A percentile compares a stretch with the other conserved stretches of the same genome.
phyloP scores from a whole-genome alignment of 2,797 vertebrate species.

The Falco columbarius region DNA sequence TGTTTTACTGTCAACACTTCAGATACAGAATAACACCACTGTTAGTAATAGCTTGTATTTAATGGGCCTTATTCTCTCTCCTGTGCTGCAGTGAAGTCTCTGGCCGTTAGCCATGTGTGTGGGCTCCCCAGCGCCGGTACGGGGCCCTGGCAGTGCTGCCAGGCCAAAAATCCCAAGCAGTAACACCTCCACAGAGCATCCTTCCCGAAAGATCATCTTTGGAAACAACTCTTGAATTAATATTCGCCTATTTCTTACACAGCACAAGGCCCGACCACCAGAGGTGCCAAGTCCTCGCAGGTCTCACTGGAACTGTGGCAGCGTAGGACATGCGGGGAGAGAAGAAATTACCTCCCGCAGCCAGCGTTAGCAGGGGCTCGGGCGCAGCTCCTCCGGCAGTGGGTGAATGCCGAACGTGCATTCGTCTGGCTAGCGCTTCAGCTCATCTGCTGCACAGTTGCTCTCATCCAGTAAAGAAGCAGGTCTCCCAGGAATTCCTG shows the following conservation, averaged over 20 bases:
- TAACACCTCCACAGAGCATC: not conserved
- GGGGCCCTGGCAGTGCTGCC: not conserved
- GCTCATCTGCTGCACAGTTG: not conserved
- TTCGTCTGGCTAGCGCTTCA: not conserved
- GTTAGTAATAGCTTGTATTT: not conserved
- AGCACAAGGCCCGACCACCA: not conserved
- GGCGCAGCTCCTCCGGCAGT: not conserved
- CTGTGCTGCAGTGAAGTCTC: not conserved
- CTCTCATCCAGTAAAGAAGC: not conserved
- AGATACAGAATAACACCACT: not conserved
- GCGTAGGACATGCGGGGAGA: accelerated
- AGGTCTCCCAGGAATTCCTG: not conserved
- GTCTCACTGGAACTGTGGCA: not conserved
- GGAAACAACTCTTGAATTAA: not conserved
- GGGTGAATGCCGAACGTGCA: not conserved
- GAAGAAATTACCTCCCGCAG: not conserved
- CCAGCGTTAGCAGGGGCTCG: not conserved
- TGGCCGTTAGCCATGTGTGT: not conserved
- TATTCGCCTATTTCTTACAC: not conserved
- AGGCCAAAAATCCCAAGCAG: not conserved
- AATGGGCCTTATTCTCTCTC: not conserved
- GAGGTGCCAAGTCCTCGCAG: not conserved
- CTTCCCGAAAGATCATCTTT: not conserved
- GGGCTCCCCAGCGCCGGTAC: not conserved
- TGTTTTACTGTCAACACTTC: not conserved